phyloP scores from a whole-genome alignment of 2,888 invertebrate species.

The Heterodera filipjevi region DNA sequence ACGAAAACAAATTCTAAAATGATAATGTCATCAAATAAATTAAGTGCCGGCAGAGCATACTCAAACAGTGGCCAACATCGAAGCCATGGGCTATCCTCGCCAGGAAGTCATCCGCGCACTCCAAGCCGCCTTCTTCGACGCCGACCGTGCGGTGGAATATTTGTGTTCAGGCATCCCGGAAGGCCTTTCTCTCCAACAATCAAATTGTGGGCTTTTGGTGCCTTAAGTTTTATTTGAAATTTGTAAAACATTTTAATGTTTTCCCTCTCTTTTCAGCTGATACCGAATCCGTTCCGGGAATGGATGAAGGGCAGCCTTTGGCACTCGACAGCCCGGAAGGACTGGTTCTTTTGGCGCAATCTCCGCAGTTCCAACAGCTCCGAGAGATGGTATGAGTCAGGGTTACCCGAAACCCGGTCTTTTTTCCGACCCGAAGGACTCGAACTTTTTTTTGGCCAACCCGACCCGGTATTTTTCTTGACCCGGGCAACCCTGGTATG shows the following conservation, averaged over 20 bases:
- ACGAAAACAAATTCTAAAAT: too few relatives aligned
- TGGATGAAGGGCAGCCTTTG: neutral
- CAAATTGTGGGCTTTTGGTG: too few relatives aligned
- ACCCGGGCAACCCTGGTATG: too few relatives aligned
- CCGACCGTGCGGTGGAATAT: constrained; percentile 96
- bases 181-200: neutral
- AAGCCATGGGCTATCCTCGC: constrained; percentile 93
- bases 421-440: too few relatives aligned
- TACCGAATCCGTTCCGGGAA: neutral
- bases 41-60: constrained; percentile 51
- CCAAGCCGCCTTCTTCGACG: constrained; percentile 92
- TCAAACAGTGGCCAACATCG: constrained; percentile 70
- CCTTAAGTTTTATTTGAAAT: neutral
- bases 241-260: neutral
- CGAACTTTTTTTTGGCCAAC: too few relatives aligned
- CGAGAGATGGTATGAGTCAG: constrained; percentile 69
- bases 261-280: neutral
- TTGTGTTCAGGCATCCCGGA: constrained; percentile 68
- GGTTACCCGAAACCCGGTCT: too few relatives aligned
- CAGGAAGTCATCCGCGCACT: constrained; percentile 74
- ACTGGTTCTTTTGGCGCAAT: constrained; percentile 84
- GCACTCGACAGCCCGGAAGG: constrained; percentile 67
- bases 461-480: too few relatives aligned
- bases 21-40: neutral
- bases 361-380: constrained; percentile 97